These are phyloP conservation scores for Aricia agestis DNA, from an alignment of 1,140 invertebrate genomes.

Conservation along the genomic window DNA sequence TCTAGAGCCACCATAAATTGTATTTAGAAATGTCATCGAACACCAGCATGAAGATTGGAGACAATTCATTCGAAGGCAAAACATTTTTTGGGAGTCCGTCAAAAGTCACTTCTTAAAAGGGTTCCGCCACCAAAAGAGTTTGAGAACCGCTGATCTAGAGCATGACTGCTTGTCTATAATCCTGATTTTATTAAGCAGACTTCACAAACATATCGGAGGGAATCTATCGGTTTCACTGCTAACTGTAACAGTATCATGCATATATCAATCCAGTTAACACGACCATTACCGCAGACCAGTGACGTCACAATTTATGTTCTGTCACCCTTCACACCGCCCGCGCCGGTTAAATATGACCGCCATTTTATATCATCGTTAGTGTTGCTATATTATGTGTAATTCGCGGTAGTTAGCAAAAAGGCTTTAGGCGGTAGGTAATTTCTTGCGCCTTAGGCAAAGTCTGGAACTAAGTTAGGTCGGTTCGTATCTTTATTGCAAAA, in stretches of 20 bases:
- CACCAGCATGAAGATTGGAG: too few relatives aligned
- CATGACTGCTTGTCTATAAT: too few relatives aligned
- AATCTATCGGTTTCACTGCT: neutral
- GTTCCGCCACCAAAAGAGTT: too few relatives aligned
- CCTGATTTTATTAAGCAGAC: neutral
- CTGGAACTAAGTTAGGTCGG: neutral
- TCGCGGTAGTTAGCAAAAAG: neutral
- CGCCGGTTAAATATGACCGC: neutral
- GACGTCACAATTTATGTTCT: neutral
- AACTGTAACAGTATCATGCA: neutral
- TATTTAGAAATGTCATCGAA: too few relatives aligned
- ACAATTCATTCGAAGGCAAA: too few relatives aligned
- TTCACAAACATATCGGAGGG: neutral
- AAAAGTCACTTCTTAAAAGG: too few relatives aligned
- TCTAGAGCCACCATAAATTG: too few relatives aligned
- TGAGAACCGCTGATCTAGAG: too few relatives aligned
- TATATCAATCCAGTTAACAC: neutral
- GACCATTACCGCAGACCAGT: neutral
- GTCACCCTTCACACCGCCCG: neutral
- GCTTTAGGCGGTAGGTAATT: neutral
- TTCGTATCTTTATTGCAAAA: neutral
- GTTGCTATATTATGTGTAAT: neutral
- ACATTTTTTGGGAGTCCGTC: too few relatives aligned
- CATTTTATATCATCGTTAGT: conserved; percentile 1
- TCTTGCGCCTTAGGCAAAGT: neutral